Evolutionary conservation across 2,888 invertebrate genomes (phyloP), one percentile per base, ranked within the genome.

Genomic region (Patella depressa): DNA sequence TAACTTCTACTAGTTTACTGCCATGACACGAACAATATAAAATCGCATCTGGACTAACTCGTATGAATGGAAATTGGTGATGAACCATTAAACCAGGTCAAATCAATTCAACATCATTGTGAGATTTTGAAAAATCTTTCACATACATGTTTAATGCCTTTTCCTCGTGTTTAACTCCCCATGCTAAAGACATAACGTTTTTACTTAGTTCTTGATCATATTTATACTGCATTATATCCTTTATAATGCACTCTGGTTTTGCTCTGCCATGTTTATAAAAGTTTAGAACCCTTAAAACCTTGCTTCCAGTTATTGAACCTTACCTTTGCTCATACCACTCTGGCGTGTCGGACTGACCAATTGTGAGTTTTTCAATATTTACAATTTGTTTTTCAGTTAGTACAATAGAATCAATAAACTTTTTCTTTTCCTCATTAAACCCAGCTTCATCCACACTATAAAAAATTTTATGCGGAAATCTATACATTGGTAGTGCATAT

Each of bases 11-110:
- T 7, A 80, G 3, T 15, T 24, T 53, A n/a, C 53, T 71, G 2
- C 76, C 76, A 72, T 78, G 78, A 53, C 80, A 80, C 9, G 45
- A 17, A 53, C 80, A 80, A 12, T 9, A 17, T 7, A 76, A 29
- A 17, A 78, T 72, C 2, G 78, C 80, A 74, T 80, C 80, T 53
- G 80, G 80, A 34, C 76, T 73, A 15, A 73, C 72, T 24, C 80
- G 19, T 14, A 80, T 55, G 19, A 73, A 80, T 15, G 74, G 72
- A 53, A 59, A 53, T 15, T 15, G 19, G 12, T 17, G 24, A 72
- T 75, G 59, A 1, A 72, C 65, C 9, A 72, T 2, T 5, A 78
- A 54, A 17, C 74, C 78, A 53, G 78, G 53, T 74, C 53, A 17
- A 45, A 17, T 12, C 19, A 74, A 17, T 24, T 71, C 17, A 2